Evolutionary conservation across 2,797 vertebrate genomes (phyloP), one percentile per base, ranked within the genome.

Genomic region (Harpagifer antarcticus): DNA sequence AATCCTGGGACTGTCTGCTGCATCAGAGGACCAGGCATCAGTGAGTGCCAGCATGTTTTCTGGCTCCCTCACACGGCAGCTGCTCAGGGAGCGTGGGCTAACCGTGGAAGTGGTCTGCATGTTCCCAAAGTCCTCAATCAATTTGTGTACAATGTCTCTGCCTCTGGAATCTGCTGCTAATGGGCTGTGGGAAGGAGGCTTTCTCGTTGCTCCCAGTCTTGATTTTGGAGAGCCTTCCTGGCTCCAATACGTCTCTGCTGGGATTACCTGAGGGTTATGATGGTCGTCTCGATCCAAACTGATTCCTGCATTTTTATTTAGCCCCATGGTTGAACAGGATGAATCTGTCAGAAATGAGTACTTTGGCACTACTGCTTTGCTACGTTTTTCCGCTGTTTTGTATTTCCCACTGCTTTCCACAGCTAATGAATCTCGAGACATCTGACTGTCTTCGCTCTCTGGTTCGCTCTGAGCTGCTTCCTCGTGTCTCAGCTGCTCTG

Each of bases 391-490:
- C 54, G 63, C 86, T 65, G 56, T 61, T 14, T 68, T 82, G 37
- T 78, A 62, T 13, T 88, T 87, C 57, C 84, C 78, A 42, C 61
- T 68, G 43, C 62, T 82, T 6, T 82, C 91, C 76, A 76, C 50
- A 45, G 80, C 88, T 71, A 99, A 85, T 8, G 97, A 99, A 83
- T 99, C 98, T 85, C 96, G 95, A 40, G 97, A 99, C 93, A 99
- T 96, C 72, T 96, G 95, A 83, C 97, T 97, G 79, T 97, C 94
- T 58, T 96, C 96, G 0, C 97, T 99, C 77, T 97, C 96, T 2
- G 94, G 91, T 67, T 96, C 96, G 37, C 96, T 94, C 27, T 66
- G 90, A 55, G 78, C 89, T 15, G 75, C 81, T 73, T 96, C 94
- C 72, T 96, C 94, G n/a, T 76, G 87, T 63, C 90, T 94, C 61